Evolutionary conservation across 2,113 vertebrate species (phyloP), one percentile per base, ranked within the genome.

Genomic region (Plecturocebus donacophilus): DNA sequence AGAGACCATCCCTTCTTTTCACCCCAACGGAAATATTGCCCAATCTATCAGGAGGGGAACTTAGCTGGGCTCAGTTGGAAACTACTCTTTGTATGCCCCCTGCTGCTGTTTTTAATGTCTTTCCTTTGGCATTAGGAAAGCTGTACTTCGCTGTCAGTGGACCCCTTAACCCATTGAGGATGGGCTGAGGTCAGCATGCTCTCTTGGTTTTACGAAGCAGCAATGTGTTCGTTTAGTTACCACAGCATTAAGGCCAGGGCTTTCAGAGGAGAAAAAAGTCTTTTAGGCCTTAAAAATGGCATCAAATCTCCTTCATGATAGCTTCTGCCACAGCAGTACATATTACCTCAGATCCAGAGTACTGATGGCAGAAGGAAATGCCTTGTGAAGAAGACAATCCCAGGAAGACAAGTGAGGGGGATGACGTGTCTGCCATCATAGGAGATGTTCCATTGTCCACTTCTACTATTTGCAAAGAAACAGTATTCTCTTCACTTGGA

Each of bases 101-200:
- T 90, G 38, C 85, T 90, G 96, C 23, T 82, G 23, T 94, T 91
- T 84, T 66, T 94, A 96, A 96, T 95, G 92, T 90, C 38, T 88
- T 97, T 52, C 45, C 38, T 79, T 95, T 87, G 61, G 40, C 58
- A 87, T 95, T 90, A 93, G 61, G n/a, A 64, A 89, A 85, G 71
- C 75, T 95, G 23, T 58, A 80, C 56, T 97, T 95, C 16, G 1
- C 30, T 96, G 87, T 61, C 73, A 89, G 76, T 80, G 38, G 21
- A 89, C 32, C 52, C 42, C 32, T 96, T 95, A 54, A 32, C 32
- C 42, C 56, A 90, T 45, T 84, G 89, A 88, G 30, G 49, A 71
- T 83, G 70, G 16, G 7, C 83, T 87, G 45, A 84, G n/a, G 47
- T 90, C 38, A 42, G 35, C 86, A 89, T 58, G 52, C 70, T 95